Percentiles rank a stretch among this genome's conserved stretches.
Conservation (phyloP, 1,140 invertebrate genomes). For the Drosophila aff. region DNA sequence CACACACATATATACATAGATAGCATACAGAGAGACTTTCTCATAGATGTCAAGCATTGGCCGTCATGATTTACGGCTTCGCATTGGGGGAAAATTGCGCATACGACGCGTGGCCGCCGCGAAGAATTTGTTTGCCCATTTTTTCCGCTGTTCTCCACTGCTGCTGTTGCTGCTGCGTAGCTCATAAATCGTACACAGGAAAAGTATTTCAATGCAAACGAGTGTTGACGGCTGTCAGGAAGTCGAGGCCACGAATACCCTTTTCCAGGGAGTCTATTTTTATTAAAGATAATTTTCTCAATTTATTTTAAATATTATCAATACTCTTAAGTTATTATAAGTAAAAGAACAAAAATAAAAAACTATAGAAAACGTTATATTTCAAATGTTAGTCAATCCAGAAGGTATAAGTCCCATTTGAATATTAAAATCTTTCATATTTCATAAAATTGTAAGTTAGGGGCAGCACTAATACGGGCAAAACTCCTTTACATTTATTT, state of each 20-base stretch:
- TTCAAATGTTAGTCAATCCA: no score
- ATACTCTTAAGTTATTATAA: no score
- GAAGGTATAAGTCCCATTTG: no score
- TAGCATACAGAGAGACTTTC: conserved; percentile 10
- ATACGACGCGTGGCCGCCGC: conserved; percentile 63
- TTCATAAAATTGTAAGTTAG: neutral
- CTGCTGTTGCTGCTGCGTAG: conserved; percentile 15
- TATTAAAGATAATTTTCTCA: no score
- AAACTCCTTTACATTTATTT: neutral
- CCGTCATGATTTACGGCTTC: conserved; percentile 74
- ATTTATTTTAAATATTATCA: no score
- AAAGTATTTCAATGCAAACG: conserved; percentile 49
- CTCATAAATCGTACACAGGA: conserved; percentile 44
- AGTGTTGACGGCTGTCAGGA: conserved; percentile 6
- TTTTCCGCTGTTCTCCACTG: conserved; percentile 22
- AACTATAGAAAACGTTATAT: neutral
- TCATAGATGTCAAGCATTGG: conserved; percentile 74
- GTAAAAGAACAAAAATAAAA: no score
- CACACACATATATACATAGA: conserved; percentile 3
- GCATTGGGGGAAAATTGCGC: conserved; percentile 75
- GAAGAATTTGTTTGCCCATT: conserved; percentile 50
- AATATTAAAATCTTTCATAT: neutral
- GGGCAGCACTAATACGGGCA: no score
- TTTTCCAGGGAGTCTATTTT: neutral
- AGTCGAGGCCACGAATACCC: conserved; percentile 14